Percentiles rank a stretch among this genome's conserved stretches.
Conservation (phyloP, 1,140 invertebrate genomes). For the Bilobella aurantiaca region DNA sequence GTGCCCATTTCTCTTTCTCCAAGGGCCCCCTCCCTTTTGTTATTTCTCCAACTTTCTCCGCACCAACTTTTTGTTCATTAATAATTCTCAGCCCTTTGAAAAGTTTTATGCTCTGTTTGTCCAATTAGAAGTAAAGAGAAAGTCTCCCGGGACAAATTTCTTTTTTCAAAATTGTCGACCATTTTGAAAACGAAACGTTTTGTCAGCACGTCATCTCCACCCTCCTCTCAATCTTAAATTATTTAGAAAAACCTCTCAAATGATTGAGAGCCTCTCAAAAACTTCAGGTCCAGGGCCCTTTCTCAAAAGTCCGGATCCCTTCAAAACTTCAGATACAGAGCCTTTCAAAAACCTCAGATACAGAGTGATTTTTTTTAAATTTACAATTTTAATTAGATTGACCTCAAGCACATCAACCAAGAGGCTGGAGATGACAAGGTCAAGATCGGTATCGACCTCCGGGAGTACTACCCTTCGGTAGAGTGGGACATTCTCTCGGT, state of each 20-base stretch:
- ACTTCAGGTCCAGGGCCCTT: no score
- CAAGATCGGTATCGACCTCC: slow-evolving; percentile 78
- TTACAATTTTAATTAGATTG: slow-evolving; percentile 52
- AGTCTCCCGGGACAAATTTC: not conserved
- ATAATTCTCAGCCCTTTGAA: not conserved
- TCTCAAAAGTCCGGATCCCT: no score
- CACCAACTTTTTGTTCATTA: not conserved
- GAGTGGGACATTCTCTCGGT: slow-evolving; percentile 97
- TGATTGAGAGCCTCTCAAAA: no score
- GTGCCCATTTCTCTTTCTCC: slow-evolving; percentile 10
- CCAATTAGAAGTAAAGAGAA: no score
- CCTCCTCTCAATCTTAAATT: no score
- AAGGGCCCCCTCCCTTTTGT: not conserved
- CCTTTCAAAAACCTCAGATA: not conserved
- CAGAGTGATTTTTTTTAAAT: slow-evolving; percentile 22
- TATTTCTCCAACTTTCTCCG: not conserved
- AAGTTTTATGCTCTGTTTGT: not conserved
- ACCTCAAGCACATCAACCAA: slow-evolving; percentile 81
- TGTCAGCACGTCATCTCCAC: slow-evolving; percentile 3
- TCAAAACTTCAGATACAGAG: not conserved
- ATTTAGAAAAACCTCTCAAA: no score
- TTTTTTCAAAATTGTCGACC: no score
- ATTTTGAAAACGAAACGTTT: not conserved
- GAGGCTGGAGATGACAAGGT: slow-evolving; percentile 65
- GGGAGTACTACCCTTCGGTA: slow-evolving; percentile 88